A percentile compares a stretch with the other conserved stretches of the same genome.
These are phyloP conservation scores for Elegia similella DNA, from an alignment of 2,888 invertebrate species.

Conservation along the genomic window DNA sequence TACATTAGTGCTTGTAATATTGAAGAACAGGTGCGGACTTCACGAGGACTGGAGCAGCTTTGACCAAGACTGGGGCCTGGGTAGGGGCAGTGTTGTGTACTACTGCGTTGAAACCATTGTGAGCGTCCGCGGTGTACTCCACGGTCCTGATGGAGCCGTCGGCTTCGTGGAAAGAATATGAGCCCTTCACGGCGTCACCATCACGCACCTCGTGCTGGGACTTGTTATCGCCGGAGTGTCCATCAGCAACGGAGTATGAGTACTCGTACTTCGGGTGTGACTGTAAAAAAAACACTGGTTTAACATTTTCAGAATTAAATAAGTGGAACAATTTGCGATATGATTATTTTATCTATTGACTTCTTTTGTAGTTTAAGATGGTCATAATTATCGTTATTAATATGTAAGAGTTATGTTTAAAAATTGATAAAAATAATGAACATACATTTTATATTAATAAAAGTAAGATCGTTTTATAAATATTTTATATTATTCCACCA, in stretches of 20 bases:
- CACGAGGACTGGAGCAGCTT: constrained; percentile 50
- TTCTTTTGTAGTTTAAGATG: no score
- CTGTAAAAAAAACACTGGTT: constrained; percentile 30
- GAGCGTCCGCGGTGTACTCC: constrained; percentile 74
- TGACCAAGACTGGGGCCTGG: constrained; percentile 48
- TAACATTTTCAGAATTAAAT: no score
- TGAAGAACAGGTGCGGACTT: constrained; percentile 38
- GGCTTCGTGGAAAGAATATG: constrained; percentile 72
- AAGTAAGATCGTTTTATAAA: no score
- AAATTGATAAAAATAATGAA: no score
- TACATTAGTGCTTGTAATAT: constrained; percentile 53
- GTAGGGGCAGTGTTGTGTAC: constrained; percentile 60
- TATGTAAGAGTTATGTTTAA: no score
- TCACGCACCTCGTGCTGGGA: constrained; percentile 72
- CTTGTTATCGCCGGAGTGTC: constrained; percentile 77
- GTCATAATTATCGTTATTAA: no score
- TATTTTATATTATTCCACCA: no score
- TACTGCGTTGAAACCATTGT: constrained; percentile 66
- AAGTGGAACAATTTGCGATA: background rate
- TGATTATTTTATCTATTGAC: no score
- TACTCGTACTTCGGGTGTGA: constrained; percentile 64
- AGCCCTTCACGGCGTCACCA: constrained; percentile 74
- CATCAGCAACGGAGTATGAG: constrained; percentile 75
- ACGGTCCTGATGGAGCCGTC: constrained; percentile 76
- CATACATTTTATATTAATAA: no score